phyloP scores from a whole-genome alignment of 30 jellyfish, hydroid and myxozoan species.

The Euphysa ruthae region DNA sequence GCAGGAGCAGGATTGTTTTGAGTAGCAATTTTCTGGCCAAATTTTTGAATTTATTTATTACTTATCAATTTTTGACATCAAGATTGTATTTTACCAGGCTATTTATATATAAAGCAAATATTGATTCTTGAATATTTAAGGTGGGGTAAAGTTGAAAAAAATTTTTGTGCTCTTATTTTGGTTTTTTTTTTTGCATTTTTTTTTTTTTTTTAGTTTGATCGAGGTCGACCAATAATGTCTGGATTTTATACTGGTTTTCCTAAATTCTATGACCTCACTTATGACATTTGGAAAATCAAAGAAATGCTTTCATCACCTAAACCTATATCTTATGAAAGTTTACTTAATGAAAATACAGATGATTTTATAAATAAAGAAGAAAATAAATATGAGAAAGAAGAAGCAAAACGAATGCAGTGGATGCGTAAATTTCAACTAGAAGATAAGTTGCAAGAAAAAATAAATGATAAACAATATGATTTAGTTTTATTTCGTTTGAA shows the following conservation, averaged over 20 bases:
- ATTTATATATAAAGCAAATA: too few species aligned
- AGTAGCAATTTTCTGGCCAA: too few species aligned
- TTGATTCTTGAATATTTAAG: too few species aligned
- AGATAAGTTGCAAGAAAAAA: conserved; percentile 44
- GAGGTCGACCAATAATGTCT: conserved; percentile 58
- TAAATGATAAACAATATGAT: conserved; percentile 39
- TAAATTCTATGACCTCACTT: conserved; percentile 71
- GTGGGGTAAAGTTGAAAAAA: too few species aligned
- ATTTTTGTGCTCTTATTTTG: too few species aligned
- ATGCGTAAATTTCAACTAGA: conserved; percentile 70
- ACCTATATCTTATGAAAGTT: conserved; percentile 1
- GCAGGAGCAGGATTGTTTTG: too few species aligned
- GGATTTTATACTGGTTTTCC: conserved; percentile 88
- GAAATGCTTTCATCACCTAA: conserved; percentile 34
- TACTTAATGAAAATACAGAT: too few species aligned
- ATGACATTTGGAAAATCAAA: conserved; percentile 54
- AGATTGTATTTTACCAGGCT: too few species aligned
- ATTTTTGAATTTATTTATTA: too few species aligned
- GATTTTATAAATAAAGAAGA: too few species aligned
- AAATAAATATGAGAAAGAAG: not conserved
- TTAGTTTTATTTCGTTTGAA: conserved; percentile 38
- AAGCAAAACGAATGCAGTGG: conserved; percentile 75
- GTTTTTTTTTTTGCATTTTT: too few species aligned
- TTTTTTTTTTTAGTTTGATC: conserved; percentile 28
- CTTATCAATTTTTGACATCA: too few species aligned